A percentile compares a stretch with the other conserved stretches of the same genome.
Conservation (phyloP, 1,140 invertebrate species). For the Saccostrea echinata region DNA sequence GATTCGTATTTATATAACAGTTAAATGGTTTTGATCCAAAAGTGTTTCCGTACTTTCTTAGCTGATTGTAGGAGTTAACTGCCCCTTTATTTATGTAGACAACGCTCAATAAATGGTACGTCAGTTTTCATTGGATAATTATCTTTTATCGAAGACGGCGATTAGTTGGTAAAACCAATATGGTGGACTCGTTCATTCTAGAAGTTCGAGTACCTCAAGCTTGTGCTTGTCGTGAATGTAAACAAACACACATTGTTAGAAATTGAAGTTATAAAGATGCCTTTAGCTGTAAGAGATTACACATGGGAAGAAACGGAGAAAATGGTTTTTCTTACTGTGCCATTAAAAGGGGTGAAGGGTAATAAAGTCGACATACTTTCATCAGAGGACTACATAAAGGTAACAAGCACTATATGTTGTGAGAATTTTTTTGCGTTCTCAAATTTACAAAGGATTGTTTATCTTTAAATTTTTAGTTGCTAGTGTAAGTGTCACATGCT, state of each 20-base stretch:
- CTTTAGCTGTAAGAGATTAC: conserved; percentile 77
- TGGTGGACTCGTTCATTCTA: conserved; percentile 22
- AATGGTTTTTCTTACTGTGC: conserved; percentile 75
- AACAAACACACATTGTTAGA: not conserved
- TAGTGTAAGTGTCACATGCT: too few species aligned
- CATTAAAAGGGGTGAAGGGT: conserved; percentile 77
- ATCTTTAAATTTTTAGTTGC: too few species aligned
- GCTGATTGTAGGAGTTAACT: not conserved
- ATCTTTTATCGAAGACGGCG: not conserved
- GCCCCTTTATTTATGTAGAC: conserved; percentile 1
- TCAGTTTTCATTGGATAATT: not conserved
- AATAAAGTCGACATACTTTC: conserved; percentile 79
- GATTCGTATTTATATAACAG: too few species aligned
- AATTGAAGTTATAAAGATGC: conserved; percentile 67
- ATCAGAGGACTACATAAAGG: conserved; percentile 78
- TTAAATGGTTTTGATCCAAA: too few species aligned
- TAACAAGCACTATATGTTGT: conserved; percentile 40
- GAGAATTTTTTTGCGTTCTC: too few species aligned
- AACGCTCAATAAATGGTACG: not conserved
- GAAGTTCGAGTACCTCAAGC: not conserved
- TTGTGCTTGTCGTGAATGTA: not conserved
- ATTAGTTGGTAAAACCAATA: not conserved
- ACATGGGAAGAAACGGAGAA: conserved; percentile 77
- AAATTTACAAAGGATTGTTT: too few species aligned
- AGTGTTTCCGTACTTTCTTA: too few species aligned